Percentiles rank a stretch among this genome's conserved stretches.
phyloP scores from a whole-genome alignment of 2,113 vertebrate genomes.

The Bubo scandiacus region DNA sequence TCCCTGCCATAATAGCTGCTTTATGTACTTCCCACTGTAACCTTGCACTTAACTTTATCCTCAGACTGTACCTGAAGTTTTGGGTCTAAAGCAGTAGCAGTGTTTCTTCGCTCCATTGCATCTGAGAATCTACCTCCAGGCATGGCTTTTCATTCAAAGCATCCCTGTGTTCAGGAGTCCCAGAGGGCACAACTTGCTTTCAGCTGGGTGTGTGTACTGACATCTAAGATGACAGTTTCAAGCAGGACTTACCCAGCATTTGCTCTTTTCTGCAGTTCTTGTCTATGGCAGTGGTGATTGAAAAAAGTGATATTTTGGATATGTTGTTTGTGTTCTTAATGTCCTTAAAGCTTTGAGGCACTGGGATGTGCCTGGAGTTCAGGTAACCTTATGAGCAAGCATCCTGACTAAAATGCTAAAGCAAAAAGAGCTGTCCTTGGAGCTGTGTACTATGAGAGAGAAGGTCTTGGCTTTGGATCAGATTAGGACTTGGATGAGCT shows the following conservation, averaged over 20 bases:
- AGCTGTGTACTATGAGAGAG: not conserved
- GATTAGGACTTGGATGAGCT: not conserved
- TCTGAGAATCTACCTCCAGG: not conserved
- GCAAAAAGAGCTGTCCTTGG: not conserved
- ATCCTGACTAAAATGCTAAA: not conserved
- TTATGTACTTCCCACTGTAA: not conserved
- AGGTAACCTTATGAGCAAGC: not conserved
- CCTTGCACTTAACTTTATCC: not conserved
- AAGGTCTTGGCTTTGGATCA: not conserved
- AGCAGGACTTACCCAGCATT: not conserved
- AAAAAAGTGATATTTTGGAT: not conserved
- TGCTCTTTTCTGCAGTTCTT: not conserved
- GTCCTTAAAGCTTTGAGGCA: not conserved
- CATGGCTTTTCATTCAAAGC: not conserved
- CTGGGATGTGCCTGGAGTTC: not conserved
- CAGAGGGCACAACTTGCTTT: not conserved
- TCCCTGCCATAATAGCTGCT: not conserved
- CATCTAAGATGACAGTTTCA: not conserved
- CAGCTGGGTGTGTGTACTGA: not conserved
- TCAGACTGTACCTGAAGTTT: not conserved
- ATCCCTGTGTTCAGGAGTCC: not conserved
- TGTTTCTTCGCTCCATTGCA: fast-evolving
- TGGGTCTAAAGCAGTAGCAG: not conserved
- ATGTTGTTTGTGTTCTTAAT: not conserved
- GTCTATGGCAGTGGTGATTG: not conserved